A percentile compares a stretch with the other conserved stretches of the same genome.
These are phyloP conservation scores for Pteropus rufus DNA, from an alignment of 2,797 vertebrate species.

Conservation along the genomic window DNA sequence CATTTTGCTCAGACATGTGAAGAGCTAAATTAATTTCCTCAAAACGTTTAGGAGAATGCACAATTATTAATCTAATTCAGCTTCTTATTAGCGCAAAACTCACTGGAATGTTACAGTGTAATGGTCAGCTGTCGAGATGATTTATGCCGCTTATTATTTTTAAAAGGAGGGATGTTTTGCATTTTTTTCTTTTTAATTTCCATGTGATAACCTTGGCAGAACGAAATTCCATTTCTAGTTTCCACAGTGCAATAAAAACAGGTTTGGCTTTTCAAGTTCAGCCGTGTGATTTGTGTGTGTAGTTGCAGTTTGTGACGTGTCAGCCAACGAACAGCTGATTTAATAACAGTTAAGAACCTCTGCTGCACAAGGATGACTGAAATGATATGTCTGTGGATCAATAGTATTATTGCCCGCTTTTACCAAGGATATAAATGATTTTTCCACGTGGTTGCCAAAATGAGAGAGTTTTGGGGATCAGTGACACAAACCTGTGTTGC, in stretches of 20 bases:
- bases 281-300: slow-evolving; percentile 71
- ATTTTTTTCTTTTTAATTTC: slow-evolving; percentile 50
- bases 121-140: slow-evolving; percentile 72
- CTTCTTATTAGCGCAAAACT: slow-evolving; percentile 40
- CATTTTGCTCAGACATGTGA: slow-evolving; percentile 54
- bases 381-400: slow-evolving; percentile 64
- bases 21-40: slow-evolving; percentile 66
- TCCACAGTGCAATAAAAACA: slow-evolving; percentile 59
- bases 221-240: slow-evolving; percentile 66
- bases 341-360: slow-evolving; percentile 69
- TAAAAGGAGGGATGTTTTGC: slow-evolving; percentile 75
- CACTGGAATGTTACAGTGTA: slow-evolving; percentile 55
- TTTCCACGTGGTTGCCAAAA: slow-evolving; percentile 57
- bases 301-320: slow-evolving; percentile 67
- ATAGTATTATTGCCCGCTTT: slow-evolving; percentile 55
- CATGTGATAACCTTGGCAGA: slow-evolving; percentile 66
- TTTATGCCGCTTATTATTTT: slow-evolving; percentile 75
- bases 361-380: slow-evolving; percentile 35
- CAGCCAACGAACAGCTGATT: slow-evolving; percentile 65
- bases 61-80: slow-evolving; percentile 61
- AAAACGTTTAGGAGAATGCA: slow-evolving; percentile 59
- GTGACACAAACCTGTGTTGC: slow-evolving; percentile 48
- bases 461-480: slow-evolving; percentile 35
- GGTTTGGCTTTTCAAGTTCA: slow-evolving; percentile 67
- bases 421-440: slow-evolving; percentile 60